Evolutionary conservation across 1,140 invertebrate genomes (phyloP).

Genomic region (Trichomalopsis sarcophagae): DNA sequence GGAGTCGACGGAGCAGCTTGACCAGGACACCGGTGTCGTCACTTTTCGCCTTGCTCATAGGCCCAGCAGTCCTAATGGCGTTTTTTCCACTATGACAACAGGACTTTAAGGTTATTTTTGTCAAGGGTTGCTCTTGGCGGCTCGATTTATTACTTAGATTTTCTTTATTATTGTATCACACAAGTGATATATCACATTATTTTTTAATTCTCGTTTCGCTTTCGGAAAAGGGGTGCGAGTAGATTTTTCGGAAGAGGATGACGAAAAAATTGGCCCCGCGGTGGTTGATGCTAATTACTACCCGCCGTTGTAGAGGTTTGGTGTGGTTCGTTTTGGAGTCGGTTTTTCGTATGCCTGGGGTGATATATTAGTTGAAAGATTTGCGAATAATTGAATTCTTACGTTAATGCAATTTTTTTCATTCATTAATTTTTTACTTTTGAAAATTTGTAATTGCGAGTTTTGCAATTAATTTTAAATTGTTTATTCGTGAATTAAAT

Average conservation of each 20-base stretch:
- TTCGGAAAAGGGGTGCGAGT: background rate
- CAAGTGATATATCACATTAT: background rate
- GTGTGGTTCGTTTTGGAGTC: background rate
- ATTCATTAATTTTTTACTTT: background rate
- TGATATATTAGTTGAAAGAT: background rate
- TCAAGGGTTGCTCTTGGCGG: background rate
- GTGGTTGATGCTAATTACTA: conserved; percentile 1
- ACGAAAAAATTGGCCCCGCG: background rate
- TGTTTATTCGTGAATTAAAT: no score
- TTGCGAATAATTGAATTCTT: no score
- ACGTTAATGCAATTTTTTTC: no score
- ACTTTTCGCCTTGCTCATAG: background rate
- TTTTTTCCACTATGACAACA: conserved; percentile 41
- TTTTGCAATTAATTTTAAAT: no score
- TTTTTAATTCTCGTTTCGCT: background rate
- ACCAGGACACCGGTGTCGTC: background rate
- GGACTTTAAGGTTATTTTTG: conserved; percentile 45
- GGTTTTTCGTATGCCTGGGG: background rate
- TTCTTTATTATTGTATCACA: background rate
- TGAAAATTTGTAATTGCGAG: background rate
- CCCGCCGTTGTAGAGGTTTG: background rate
- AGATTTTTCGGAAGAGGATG: background rate
- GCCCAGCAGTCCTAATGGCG: conserved; percentile 24
- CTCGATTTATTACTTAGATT: background rate
- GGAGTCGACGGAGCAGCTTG: background rate